Evolutionary conservation across 2,113 vertebrate genomes (phyloP).

Genomic region (Megaceryle torquata): DNA sequence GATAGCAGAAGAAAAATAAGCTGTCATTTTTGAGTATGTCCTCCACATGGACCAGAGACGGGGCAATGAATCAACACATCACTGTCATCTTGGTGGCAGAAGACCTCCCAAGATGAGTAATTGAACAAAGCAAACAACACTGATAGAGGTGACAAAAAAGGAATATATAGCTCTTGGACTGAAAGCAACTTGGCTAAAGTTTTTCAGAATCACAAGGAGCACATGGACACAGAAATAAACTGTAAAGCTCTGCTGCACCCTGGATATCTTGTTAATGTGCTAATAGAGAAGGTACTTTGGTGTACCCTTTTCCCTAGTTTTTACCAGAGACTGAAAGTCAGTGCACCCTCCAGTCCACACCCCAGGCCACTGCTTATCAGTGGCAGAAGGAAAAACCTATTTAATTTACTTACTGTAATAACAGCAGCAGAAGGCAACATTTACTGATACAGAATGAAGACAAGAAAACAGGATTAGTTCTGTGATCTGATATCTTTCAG

Average conservation of each 20-base stretch:
- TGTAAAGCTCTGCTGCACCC: not conserved
- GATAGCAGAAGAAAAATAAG: not conserved
- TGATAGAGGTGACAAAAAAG: not conserved
- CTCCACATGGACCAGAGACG: not conserved
- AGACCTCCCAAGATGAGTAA: not conserved
- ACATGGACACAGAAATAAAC: not conserved
- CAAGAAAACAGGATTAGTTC: constrained; percentile 45
- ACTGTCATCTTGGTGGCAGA: not conserved
- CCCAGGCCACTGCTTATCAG: not conserved
- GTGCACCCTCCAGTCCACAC: not conserved
- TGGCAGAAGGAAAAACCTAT: not conserved
- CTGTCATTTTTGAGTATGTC: not conserved
- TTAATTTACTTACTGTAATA: constrained; percentile 43
- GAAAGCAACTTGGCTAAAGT: not conserved
- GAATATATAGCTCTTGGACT: not conserved
- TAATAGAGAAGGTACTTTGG: not conserved
- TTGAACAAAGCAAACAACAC: not conserved
- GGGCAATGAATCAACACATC: not conserved
- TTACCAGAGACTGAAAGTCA: not conserved
- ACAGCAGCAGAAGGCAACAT: not conserved
- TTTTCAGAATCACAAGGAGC: not conserved
- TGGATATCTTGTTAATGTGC: not conserved
- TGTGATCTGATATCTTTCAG: constrained; percentile 44
- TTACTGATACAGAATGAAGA: constrained; percentile 31
- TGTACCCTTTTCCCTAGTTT: not conserved